Evolutionary conservation across 2,888 invertebrate genomes (phyloP).

Genomic region (Iselma pallidipennis): DNA sequence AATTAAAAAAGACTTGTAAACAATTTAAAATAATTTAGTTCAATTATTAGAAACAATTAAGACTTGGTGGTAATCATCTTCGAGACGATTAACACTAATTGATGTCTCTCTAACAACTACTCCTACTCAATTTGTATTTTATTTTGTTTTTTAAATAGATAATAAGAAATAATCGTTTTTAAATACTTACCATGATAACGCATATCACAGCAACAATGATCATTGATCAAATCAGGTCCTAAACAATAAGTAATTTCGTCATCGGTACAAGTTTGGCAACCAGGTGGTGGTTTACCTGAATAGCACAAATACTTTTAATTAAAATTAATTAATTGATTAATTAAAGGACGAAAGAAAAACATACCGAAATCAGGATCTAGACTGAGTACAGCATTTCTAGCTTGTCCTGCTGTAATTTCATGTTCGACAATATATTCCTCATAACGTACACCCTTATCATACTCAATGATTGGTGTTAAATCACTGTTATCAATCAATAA

Average conservation of each 20-base stretch:
- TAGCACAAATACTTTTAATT: constrained; percentile 24
- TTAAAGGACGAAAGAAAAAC: too few relatives aligned
- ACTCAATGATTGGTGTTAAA: constrained; percentile 35
- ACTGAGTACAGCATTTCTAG: constrained; percentile 59
- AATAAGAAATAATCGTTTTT: too few relatives aligned
- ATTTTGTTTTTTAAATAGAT: neutral
- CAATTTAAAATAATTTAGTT: neutral
- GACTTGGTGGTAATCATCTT: neutral
- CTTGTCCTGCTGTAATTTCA: constrained; percentile 63
- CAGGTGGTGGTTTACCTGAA: constrained; percentile 56
- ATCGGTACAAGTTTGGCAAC: constrained; percentile 66
- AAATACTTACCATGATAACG: constrained; percentile 59
- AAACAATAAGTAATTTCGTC: constrained; percentile 67
- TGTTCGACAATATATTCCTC: constrained; percentile 70
- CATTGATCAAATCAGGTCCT: constrained; percentile 62
- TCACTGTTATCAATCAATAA: constrained; percentile 17
- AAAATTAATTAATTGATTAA: neutral
- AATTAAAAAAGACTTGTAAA: neutral
- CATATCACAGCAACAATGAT: constrained; percentile 66
- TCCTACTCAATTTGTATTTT: neutral
- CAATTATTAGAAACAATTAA: neutral
- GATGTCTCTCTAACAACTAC: neutral
- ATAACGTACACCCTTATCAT: constrained; percentile 43
- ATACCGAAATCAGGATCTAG: constrained; percentile 58
- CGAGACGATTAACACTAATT: neutral